A percentile compares a stretch with the other conserved stretches of the same genome.
phyloP scores from a whole-genome alignment of 1,140 invertebrate genomes.

The Tetramorium parvispinum region DNA sequence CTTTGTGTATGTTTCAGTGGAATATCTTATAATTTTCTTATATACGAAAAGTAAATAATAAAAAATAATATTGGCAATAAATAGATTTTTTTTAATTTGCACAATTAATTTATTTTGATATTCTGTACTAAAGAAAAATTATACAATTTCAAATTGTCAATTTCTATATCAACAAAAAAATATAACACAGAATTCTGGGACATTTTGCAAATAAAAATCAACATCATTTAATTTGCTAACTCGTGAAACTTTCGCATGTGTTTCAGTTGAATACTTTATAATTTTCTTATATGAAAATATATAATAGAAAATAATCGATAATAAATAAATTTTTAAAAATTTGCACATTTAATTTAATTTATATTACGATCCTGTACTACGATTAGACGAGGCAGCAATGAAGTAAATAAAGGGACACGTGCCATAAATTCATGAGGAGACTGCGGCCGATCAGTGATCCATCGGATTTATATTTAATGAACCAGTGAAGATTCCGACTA shows the following conservation, averaged over 20 bases:
- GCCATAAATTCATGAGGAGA: constrained; percentile 18
- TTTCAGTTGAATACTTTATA: background rate
- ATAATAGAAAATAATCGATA: background rate
- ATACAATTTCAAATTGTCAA: background rate
- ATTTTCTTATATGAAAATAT: background rate
- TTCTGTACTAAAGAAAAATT: background rate
- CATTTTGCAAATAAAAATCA: background rate
- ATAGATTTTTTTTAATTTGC: background rate
- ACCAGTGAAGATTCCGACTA: constrained; percentile 20
- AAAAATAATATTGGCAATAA: no score
- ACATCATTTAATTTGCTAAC: background rate
- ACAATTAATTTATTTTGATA: no score
- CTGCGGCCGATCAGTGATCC: background rate
- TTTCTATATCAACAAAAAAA: background rate
- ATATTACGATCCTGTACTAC: background rate
- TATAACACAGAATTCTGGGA: background rate
- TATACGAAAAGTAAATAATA: no score
- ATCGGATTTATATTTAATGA: constrained; percentile 54
- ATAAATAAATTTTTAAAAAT: background rate
- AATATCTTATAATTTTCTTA: no score
- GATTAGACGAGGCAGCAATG: background rate
- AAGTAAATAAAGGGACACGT: background rate
- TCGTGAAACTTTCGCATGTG: background rate
- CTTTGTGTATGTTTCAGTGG: no score
- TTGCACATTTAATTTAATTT: background rate